Evolutionary conservation across 2,797 vertebrate species (phyloP).

Genomic region (Labroides dimidiatus): DNA sequence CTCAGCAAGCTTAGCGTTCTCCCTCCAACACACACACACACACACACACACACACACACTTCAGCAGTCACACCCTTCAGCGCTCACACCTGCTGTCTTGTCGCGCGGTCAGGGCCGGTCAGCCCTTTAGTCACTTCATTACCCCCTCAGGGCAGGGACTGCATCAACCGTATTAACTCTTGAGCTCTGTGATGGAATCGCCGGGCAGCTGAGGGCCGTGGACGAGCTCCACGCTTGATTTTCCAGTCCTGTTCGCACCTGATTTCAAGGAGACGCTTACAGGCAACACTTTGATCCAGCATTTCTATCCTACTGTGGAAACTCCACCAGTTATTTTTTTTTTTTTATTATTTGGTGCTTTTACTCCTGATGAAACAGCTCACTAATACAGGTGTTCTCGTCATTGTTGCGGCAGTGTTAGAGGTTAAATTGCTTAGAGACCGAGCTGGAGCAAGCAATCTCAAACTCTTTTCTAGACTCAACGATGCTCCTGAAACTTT

Average conservation of each 20-base stretch:
- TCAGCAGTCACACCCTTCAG: conserved; percentile 45
- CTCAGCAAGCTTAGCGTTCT: conserved; percentile 11
- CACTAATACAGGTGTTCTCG: conserved; percentile 8
- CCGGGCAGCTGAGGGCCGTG: conserved; percentile 52
- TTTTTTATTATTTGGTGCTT: conserved; percentile 35
- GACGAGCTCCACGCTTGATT: conserved; percentile 48
- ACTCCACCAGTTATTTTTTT: conserved; percentile 7
- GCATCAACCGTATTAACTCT: conserved; percentile 69
- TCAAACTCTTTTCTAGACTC: not conserved
- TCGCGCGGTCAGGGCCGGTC: conserved; percentile 64
- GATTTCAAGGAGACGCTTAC: conserved; percentile 64
- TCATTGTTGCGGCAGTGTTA: conserved; percentile 21
- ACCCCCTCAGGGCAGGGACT: conserved; percentile 63
- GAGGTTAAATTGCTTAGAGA: conserved; percentile 15
- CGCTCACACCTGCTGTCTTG: conserved; percentile 68
- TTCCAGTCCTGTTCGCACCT: conserved; percentile 64
- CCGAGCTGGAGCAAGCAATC: not conserved
- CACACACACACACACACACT: conserved; percentile 18
- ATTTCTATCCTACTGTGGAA: conserved; percentile 44
- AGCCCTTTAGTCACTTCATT: conserved; percentile 76
- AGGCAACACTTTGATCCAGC: conserved; percentile 66
- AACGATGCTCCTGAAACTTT: not conserved
- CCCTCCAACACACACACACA: not conserved
- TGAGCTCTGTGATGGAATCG: conserved; percentile 65
- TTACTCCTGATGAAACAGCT: conserved; percentile 49